These are phyloP conservation scores for Amblyteles armatorius DNA, from an alignment of 2,888 invertebrate genomes.

Conservation along the genomic window DNA sequence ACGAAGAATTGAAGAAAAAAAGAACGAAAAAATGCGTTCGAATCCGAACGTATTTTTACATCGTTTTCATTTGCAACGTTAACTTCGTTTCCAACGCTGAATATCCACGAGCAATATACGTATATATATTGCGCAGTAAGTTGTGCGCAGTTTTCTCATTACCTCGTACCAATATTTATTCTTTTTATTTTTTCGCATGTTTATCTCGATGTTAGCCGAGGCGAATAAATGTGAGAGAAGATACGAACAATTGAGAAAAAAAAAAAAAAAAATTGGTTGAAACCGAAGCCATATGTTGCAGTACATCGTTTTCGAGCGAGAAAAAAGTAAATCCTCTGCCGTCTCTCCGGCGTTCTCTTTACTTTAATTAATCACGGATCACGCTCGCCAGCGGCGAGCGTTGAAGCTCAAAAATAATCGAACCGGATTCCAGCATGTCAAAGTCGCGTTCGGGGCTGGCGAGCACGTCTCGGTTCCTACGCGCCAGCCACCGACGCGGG, in stretches of 20 bases:
- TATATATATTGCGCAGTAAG: too few relatives aligned
- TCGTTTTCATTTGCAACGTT: too few relatives aligned
- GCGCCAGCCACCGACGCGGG: not conserved
- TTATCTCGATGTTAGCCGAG: not conserved
- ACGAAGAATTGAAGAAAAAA: too few relatives aligned
- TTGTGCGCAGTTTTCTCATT: too few relatives aligned
- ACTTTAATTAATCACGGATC: constrained; percentile 72
- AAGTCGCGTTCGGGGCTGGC: constrained; percentile 40
- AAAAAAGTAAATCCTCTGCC: not conserved
- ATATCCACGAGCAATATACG: too few relatives aligned
- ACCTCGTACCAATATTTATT: too few relatives aligned
- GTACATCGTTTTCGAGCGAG: not conserved
- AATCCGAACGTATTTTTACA: too few relatives aligned
- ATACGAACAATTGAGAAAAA: not conserved
- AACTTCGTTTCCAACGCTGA: too few relatives aligned
- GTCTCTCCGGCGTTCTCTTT: constrained; percentile 61
- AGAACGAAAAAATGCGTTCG: too few relatives aligned
- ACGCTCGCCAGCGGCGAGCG: constrained; percentile 62
- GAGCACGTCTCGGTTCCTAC: not conserved
- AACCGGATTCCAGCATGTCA: constrained; percentile 75
- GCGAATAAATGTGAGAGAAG: not conserved
- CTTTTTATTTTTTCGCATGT: not conserved
- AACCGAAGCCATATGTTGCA: not conserved
- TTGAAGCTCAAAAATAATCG: constrained; percentile 74
- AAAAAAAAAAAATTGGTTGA: not conserved